phyloP scores from a whole-genome alignment of 2,113 vertebrate species.

The Geococcyx californianus region DNA sequence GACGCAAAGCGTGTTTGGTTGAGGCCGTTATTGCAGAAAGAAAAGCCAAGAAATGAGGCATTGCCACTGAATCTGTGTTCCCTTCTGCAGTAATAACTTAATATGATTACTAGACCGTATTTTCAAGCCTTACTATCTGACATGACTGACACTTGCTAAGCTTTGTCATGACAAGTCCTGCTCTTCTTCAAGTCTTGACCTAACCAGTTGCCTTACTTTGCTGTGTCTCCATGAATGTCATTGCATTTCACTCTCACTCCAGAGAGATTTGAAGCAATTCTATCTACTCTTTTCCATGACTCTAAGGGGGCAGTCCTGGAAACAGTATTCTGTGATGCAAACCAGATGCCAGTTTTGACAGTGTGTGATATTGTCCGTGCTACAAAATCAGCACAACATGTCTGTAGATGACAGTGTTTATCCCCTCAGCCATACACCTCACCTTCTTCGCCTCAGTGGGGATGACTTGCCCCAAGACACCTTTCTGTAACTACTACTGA shows the following conservation, averaged over 20 bases:
- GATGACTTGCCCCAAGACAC: neutral
- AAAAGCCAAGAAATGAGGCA: neutral
- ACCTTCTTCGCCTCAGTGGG: neutral
- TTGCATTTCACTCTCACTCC: conserved; percentile 21
- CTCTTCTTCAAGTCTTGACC: conserved; percentile 3
- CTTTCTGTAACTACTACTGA: neutral
- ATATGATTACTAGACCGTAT: neutral
- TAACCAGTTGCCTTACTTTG: neutral
- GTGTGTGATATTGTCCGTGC: neutral
- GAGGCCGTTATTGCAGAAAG: neutral
- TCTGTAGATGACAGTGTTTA: neutral
- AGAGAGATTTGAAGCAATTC: neutral
- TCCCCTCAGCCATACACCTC: neutral
- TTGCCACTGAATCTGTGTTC: neutral
- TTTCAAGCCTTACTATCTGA: neutral
- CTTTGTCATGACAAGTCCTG: neutral
- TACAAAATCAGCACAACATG: neutral
- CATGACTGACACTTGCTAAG: neutral
- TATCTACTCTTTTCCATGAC: neutral
- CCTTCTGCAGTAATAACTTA: neutral
- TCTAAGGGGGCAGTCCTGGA: neutral
- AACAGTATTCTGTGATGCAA: neutral
- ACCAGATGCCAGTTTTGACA: conserved; percentile 28
- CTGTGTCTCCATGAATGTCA: neutral
- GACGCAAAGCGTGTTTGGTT: neutral